Base-by-base conservation (phyloP, 2,888 invertebrate genomes). In the Andrena marginata region DNA sequence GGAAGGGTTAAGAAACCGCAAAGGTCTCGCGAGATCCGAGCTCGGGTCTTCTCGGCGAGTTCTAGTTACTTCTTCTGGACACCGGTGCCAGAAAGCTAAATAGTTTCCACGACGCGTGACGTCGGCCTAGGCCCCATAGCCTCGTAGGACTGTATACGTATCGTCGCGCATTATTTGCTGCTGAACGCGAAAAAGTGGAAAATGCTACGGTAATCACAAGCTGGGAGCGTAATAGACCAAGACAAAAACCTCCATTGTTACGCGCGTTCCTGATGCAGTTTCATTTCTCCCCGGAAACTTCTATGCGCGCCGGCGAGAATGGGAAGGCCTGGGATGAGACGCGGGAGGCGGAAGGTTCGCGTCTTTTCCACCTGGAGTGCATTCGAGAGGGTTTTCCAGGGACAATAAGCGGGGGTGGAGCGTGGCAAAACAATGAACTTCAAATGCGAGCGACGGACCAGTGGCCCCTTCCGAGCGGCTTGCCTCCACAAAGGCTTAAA, bases 401-500 rank as follows among this genome's bases (percentile, higher is more conserved):
- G 70, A 86, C 80, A 86, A 86, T 86, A 76, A 84, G 78, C 73
- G 76, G 59, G 71, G 76, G 75, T 74, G 76, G 76, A 69, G 68
- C 76, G 78, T 77, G 68, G 76, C 69, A 81, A 86, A 86, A 86
- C 78, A 86, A 86, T 86, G 80, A 80, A 84, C 71, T 74, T 79
- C 51, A 71, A 85, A 85, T 80, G 78, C 83, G 56, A 85, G 68
- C 75, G 67, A 49, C 69, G 68, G 77, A 74, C 71, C 83, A 80
- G 71, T 42, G 56, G 63, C 59, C 64, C 13, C 79, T 76, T 59
- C 62, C 76, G 71, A 49, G 48, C 70, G 76, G 65, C 29, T 59
- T 59, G 64, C 23, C 33, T 26, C 64, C 51, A 35, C 73, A 72
- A 83, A 86, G 86, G 75, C 63, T 83, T 83, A 85, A 85, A 77